Conservation (phyloP, 2,888 invertebrate species). For the Rhamphomyia laevipes region DNA sequence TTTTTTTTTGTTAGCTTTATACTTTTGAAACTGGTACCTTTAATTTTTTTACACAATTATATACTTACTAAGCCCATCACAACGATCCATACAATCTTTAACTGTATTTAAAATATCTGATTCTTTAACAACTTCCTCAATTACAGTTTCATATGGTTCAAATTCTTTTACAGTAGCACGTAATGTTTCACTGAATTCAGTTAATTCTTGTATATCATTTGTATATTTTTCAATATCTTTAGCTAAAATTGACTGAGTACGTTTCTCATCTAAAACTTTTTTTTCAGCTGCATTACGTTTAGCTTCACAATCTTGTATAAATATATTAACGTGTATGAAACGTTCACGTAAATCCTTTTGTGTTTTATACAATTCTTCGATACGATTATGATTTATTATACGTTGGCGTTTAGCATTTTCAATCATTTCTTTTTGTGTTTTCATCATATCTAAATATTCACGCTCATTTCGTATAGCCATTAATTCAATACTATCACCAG, state of each 20-base stretch:
- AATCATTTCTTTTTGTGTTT: constrained; percentile 27
- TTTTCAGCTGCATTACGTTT: constrained; percentile 28
- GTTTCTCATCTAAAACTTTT: constrained; percentile 25
- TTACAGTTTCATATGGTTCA: constrained; percentile 29
- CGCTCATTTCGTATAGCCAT: constrained; percentile 30
- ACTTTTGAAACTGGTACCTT: too few species aligned
- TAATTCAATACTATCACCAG: constrained; percentile 32
- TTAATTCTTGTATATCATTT: constrained; percentile 19
- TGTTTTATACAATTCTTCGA: constrained; percentile 24
- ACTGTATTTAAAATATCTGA: constrained; percentile 28
- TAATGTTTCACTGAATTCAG: constrained; percentile 24
- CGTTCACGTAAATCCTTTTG: constrained; percentile 28
- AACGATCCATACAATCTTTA: constrained; percentile 34
- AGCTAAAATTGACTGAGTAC: constrained; percentile 21
- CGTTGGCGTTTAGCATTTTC: constrained; percentile 25
- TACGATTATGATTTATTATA: constrained; percentile 25
- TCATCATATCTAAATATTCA: constrained; percentile 27
- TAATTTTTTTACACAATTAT: background rate
- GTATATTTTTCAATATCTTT: constrained; percentile 22
- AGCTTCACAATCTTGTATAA: constrained; percentile 33
- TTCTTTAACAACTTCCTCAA: constrained; percentile 28
- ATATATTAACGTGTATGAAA: constrained; percentile 32
- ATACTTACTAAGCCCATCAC: constrained; percentile 34
- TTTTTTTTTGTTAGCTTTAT: background rate
- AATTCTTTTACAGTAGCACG: constrained; percentile 26